These are phyloP conservation scores for Oplegnathus fasciatus DNA, from an alignment of 2,113 vertebrate species.

Conservation along the genomic window DNA sequence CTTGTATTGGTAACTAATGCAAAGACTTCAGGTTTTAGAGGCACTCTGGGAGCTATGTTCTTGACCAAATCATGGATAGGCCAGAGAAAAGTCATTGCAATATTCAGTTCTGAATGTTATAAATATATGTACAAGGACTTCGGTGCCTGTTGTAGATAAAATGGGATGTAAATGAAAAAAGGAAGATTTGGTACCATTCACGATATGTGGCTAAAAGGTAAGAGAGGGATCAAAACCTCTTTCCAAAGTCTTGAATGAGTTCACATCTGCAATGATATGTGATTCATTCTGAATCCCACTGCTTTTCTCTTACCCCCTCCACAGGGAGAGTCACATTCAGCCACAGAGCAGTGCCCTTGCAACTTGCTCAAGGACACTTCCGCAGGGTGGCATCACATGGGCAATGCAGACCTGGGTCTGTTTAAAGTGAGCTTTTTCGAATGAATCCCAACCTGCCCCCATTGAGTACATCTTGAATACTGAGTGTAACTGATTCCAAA, in stretches of 20 bases:
- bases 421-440: neutral
- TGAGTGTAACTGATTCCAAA: neutral
- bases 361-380: neutral
- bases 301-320: neutral
- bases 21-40: neutral
- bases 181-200: no score
- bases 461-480: neutral
- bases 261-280: neutral
- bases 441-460: neutral
- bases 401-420: neutral
- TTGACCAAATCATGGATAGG: neutral
- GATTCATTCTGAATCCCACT: neutral
- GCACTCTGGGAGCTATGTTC: neutral
- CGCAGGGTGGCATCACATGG: conserved; percentile 1
- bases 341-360: neutral
- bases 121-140: neutral
- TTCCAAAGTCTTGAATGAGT: neutral
- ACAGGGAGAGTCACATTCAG: neutral
- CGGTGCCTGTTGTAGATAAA: neutral
- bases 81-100: neutral
- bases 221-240: neutral
- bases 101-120: neutral
- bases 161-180: neutral
- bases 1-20: neutral
- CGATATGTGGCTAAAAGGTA: neutral